Evolutionary conservation across 2,797 vertebrate genomes (phyloP).

Genomic region (Anableps anableps): DNA sequence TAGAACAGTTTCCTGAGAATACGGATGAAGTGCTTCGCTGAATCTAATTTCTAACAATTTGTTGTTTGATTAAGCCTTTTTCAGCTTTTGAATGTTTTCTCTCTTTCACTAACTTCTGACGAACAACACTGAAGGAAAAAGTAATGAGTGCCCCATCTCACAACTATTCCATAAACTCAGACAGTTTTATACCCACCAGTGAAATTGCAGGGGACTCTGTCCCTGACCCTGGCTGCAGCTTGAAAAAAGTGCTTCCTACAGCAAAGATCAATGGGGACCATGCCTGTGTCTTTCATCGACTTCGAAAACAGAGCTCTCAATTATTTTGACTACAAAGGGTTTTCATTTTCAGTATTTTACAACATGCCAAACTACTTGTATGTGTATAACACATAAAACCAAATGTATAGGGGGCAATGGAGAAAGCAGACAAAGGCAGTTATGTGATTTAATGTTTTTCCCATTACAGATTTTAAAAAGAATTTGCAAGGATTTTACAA

Average conservation of each 20-base stretch:
- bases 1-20: not conserved
- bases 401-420: not conserved
- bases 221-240: not conserved
- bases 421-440: not conserved
- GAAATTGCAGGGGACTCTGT: not conserved
- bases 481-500: not conserved
- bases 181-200: not conserved
- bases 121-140: not conserved
- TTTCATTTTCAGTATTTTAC: conserved; percentile 1
- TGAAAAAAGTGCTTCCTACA: not conserved
- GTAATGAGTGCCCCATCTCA: not conserved
- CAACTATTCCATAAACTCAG: not conserved
- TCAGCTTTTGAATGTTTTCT: not conserved
- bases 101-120: not conserved
- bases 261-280: not conserved
- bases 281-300: not conserved
- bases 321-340: conserved; percentile 1
- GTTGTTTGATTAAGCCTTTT: conserved; percentile 11
- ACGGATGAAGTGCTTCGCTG: not conserved
- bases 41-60: not conserved
- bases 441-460: not conserved
- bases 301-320: not conserved
- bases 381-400: not conserved
- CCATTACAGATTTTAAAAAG: not conserved
- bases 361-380: not conserved